Conservation (phyloP, 2,888 invertebrate genomes). For the Teleogryllus oceanicus region DNA sequence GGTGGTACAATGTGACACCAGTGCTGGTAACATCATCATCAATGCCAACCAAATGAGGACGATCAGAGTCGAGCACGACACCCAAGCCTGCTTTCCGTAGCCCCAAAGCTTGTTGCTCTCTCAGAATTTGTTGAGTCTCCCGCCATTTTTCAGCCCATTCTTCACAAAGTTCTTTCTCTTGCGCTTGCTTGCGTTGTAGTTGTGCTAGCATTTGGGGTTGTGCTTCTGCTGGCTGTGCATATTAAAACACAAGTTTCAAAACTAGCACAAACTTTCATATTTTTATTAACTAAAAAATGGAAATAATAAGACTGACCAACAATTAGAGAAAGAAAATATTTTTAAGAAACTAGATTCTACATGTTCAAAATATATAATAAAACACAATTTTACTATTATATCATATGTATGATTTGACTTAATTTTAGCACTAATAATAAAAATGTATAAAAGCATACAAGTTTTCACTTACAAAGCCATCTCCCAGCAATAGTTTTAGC, state of each 20-base stretch:
- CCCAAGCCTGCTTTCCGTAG: constrained; percentile 83
- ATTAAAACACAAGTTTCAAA: too few species aligned
- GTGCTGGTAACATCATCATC: constrained; percentile 87
- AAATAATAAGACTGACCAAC: too few species aligned
- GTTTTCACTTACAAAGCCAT: constrained; percentile 56
- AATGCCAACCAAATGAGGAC: constrained; percentile 88
- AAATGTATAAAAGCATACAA: neutral
- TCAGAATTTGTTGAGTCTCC: constrained; percentile 80
- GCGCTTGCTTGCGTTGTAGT: constrained; percentile 84
- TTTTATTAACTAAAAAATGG: too few species aligned
- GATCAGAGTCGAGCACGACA: constrained; percentile 83
- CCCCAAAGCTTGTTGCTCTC: constrained; percentile 83
- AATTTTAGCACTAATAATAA: too few species aligned
- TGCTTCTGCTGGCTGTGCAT: constrained; percentile 40
- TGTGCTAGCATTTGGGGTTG: constrained; percentile 69
- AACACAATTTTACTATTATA: too few species aligned
- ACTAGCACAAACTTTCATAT: too few species aligned
- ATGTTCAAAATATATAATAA: too few species aligned
- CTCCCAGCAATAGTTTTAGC: constrained; percentile 68
- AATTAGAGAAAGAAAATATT: too few species aligned
- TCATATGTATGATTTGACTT: too few species aligned
- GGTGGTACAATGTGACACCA: constrained; percentile 85
- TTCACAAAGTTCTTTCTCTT: constrained; percentile 77
- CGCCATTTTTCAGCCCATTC: constrained; percentile 94
- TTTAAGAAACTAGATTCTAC: too few species aligned